Evolutionary conservation across 2,888 invertebrate species (phyloP), one percentile per base, ranked within the genome.

Genomic region (Miltochrista miniata): DNA sequence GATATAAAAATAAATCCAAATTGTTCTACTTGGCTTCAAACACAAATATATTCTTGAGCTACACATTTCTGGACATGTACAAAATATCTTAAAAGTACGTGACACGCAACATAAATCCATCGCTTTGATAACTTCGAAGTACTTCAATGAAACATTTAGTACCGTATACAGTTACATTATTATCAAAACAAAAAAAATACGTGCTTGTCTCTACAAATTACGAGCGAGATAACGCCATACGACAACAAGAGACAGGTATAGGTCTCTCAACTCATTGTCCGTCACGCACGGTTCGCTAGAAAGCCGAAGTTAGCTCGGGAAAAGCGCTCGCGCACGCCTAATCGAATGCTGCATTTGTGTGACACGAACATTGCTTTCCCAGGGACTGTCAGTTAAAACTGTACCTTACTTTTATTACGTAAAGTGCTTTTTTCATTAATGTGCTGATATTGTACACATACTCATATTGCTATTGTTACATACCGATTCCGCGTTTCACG

Each of bases 281-380:
- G 72, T 72, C 71, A 73, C 70, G 72, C 68, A 67, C 58, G 64
- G 56, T 34, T 51, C 59, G 49, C 62, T 68, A 71, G 69, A 71
- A 72, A 64, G 63, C 61, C 56, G 56, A 63, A 65, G 58, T 54
- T 48, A 52, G 54, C 56, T 56, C 60, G 67, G 65, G 73, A 73
- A 73, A 74, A 70, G 68, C 68, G 68, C 60, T 47, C 45, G 69
- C 61, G 63, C 65, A 61, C 66, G 54, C 57, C 52, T 61, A 58
- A 61, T 65, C 60, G 59, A 62, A 67, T 67, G 48, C 54, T 42
- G 50, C 57, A 60, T 59, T 64, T 58, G 56, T 57, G 36, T 42
- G 55, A 66, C 66, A 64, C 63, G 68, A 70, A 64, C 63, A 39
- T 34, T 58, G 65, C 66, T 70, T 70, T 70, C 68, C 68, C 64